Evolutionary conservation across 2,113 vertebrate genomes (phyloP).

Genomic region (Oryzias curvinotus): DNA sequence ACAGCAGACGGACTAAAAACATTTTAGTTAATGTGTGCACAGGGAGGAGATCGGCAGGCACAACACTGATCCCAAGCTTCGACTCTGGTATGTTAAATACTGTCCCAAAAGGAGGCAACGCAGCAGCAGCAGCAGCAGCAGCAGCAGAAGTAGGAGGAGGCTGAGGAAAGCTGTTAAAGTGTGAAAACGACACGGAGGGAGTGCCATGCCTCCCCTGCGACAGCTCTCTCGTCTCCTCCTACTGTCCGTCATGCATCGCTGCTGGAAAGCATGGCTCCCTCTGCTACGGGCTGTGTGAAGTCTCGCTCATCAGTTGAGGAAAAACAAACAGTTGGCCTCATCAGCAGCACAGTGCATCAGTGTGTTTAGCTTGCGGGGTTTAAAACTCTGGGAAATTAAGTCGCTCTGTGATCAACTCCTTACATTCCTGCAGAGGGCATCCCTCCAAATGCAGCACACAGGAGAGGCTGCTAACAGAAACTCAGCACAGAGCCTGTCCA

Average conservation of each 20-base stretch:
- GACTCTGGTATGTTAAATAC: conserved; percentile 34
- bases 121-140: conserved; percentile 35
- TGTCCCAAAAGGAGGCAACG: conserved; percentile 33
- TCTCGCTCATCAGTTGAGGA: conserved; percentile 67
- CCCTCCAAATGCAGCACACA: conserved; percentile 51
- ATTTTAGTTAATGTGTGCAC: conserved; percentile 27
- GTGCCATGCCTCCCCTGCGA: conserved; percentile 41
- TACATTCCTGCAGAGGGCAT: conserved; percentile 63
- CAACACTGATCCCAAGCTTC: conserved; percentile 21
- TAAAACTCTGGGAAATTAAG: conserved; percentile 63
- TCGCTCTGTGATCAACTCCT: conserved; percentile 60
- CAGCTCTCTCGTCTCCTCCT: conserved; percentile 57
- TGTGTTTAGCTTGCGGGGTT: conserved; percentile 67
- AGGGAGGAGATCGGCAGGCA: conserved; percentile 25
- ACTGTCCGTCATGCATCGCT: conserved; percentile 57
- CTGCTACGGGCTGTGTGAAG: conserved; percentile 68
- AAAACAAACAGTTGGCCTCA: conserved; percentile 72
- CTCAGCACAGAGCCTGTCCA: background rate
- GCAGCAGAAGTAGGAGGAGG: conserved; percentile 38
- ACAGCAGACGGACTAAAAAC: conserved; percentile 35
- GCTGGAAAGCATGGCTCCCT: conserved; percentile 64
- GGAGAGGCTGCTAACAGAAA: conserved; percentile 19
- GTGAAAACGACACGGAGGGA: conserved; percentile 52
- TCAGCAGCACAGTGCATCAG: conserved; percentile 69
- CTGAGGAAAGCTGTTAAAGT: conserved; percentile 56